Evolutionary conservation across 1,140 invertebrate genomes (phyloP), one percentile per base, ranked within the genome.

Genomic region (Panagrolaimus sp.): DNA sequence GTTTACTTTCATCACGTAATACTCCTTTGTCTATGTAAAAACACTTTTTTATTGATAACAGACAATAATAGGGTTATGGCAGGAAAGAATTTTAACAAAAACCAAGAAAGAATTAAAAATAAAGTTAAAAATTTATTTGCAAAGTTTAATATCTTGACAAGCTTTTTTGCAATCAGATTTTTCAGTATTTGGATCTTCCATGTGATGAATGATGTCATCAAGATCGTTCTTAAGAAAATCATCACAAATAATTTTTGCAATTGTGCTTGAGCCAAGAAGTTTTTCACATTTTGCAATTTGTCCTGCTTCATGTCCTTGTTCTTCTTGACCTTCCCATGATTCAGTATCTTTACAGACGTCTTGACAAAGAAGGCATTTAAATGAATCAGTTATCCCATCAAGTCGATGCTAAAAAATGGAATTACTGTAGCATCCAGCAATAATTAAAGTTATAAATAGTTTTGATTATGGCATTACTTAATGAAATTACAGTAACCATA

Each of bases 91-190:
- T n/a, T n/a, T n/a, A n/a, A n/a, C n/a, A n/a, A n/a, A n/a, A n/a
- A n/a, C n/a, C n/a, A n/a, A n/a, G n/a, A n/a, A n/a, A n/a, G n/a
- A n/a, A n/a, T n/a, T n/a, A n/a, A n/a, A n/a, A n/a, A n/a, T n/a
- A n/a, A n/a, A n/a, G n/a, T n/a, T n/a, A n/a, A 38, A 38, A 38
- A 38, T 38, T 38, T 38, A 38, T 57, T 57, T 57, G 51, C 51
- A 57, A n/a, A 57, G 20, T 11, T 25, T 2, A 57, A 57, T 57
- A 20, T 57, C 51, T 9, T 23, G 51, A 27, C 51, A 57, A 11
- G 51, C 51, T 27, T 57, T 57, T 20, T 57, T 20, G 51, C 51
- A 57, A 27, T 57, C 51, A 23, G 51, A 57, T 57, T 57, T 57
- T 20, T 57, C 51, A 8, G 51, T 57, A 57, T 20, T 27, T 20